Base-by-base conservation (phyloP, 2,888 invertebrate species). In the Pemphredon lugubris region DNA sequence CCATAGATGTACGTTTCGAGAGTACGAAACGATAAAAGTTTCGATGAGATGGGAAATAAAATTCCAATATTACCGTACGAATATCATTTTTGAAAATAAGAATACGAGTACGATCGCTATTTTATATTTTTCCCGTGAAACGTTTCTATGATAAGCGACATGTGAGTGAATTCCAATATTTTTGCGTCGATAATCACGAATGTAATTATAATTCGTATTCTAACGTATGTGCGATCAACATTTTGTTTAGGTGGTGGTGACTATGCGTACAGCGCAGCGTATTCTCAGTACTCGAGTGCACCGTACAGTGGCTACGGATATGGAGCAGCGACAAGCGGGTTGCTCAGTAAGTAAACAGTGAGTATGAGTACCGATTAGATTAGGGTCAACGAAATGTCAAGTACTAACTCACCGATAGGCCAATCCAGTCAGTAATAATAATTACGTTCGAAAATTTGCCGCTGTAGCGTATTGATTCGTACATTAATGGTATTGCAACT, bases 221-320 rank as follows among this genome's bases (percentile, higher is more conserved):
- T 26, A 26, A 26, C 7, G 26, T 26, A 5, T 26, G 26, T 26
- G 3, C 26, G 26, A 26, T 26, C 7, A 7, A 26, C 7, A 26
- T 26, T n/a, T 59, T 82, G 63, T 85, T 77, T 80, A 94, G 93
- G 93, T 80, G 93, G 93, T 72, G 92, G 93, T 61, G 94, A 95
- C 86, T 95, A 95, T 88, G 92, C 94, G 32, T 95, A 95, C 87
- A 94, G 93, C 87, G 93, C 94, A 63, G 93, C 93, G 77, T 96
- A 96, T 92, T 92, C 93, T 81, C 93, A 95, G 87, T 95, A 95
- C 89, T 94, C 95, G 64, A 93, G 95, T 67, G 93, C 95, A 11
- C 92, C 93, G 3, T 94, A 94, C 88, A 92, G 93, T 68, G 92
- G 93, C 65, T 93, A 93, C 83, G 93, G 93, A 66, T 93, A 93